Evolutionary conservation across 2,888 invertebrate species (phyloP), one percentile per base, ranked within the genome.

Genomic region (Idaea straminata): DNA sequence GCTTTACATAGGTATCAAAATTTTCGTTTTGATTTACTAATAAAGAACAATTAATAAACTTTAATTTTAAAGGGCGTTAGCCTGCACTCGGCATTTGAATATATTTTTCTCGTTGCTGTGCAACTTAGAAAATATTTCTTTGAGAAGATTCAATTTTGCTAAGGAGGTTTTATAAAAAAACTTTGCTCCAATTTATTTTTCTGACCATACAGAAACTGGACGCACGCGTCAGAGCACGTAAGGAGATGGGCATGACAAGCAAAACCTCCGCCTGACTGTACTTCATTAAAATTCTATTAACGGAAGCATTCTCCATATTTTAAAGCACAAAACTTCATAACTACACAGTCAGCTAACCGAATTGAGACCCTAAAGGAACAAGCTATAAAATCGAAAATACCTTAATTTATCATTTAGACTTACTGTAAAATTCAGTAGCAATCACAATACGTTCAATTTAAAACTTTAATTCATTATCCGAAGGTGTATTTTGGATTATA

Each of bases 201-300:
- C 83, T 15, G 65, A 75, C 83, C 35, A 72, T 88, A 85, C 82
- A 4, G 34, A 35, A 75, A 72, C 74, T 78, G 78, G 77, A 76
- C 80, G 81, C 84, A 84, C 85, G 84, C 87, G 86, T 85, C 80
- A 77, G 82, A 84, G 78, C 86, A 87, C 87, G 85, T 88, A 88
- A 89, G 85, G 85, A 87, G 92, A 89, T 86, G 87, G 86, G 86
- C 92, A 91, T 92, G 92, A 92, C 91, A 86, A 83, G 91, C 92
- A 91, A 83, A 88, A 89, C 87, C 81, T 82, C 84, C 73, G 75
- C 82, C 90, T 88, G 86, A 88, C 92, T 90, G 90, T 91, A 89
- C 89, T 92, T 92, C 91, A 92, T 92, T 92, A 92, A 91, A 91
- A 91, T 91, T 91, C 91, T 92, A 92, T 92, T 92, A 92, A 87